Evolutionary conservation across 2,113 vertebrate species (phyloP).

Genomic region (Albula glossodonta): DNA sequence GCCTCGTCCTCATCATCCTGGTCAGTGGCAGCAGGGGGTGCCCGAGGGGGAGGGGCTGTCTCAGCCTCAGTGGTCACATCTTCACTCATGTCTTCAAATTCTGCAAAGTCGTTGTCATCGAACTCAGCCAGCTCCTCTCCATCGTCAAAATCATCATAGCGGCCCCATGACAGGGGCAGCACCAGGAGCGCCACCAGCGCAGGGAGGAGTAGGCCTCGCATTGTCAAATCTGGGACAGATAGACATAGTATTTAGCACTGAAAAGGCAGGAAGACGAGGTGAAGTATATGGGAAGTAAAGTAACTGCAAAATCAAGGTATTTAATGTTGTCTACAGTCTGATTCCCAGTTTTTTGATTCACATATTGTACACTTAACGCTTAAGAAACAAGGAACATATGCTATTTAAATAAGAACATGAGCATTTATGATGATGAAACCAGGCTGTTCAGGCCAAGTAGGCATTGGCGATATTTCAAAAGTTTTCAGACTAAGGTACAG

Average conservation of each 20-base stretch:
- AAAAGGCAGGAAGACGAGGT: not conserved
- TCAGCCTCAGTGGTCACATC: conserved; percentile 73
- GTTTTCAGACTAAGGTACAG: too few species aligned
- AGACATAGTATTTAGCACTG: not conserved
- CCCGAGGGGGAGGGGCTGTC: conserved; percentile 65
- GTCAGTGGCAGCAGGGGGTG: conserved; percentile 46
- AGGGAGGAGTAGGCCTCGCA: conserved; percentile 62
- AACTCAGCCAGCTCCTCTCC: conserved; percentile 91
- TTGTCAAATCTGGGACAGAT: conserved; percentile 45
- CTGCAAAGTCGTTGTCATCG: conserved; percentile 97
- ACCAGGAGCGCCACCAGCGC: not conserved
- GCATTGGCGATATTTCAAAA: too few species aligned
- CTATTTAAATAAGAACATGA: too few species aligned
- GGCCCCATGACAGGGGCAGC: conserved; percentile 53
- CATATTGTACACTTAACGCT: too few species aligned
- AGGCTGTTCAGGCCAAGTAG: too few species aligned
- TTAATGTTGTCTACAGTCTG: too few species aligned
- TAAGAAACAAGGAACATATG: too few species aligned
- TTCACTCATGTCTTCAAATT: conserved; percentile 90
- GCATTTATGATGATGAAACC: too few species aligned
- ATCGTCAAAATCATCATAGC: conserved; percentile 92
- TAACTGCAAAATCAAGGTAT: too few species aligned
- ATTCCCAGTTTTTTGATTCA: too few species aligned
- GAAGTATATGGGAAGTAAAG: not conserved
- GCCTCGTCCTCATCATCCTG: conserved; percentile 89